Evolutionary conservation across 2,113 vertebrate species (phyloP).

Genomic region (Sakesphorus luctuosus): DNA sequence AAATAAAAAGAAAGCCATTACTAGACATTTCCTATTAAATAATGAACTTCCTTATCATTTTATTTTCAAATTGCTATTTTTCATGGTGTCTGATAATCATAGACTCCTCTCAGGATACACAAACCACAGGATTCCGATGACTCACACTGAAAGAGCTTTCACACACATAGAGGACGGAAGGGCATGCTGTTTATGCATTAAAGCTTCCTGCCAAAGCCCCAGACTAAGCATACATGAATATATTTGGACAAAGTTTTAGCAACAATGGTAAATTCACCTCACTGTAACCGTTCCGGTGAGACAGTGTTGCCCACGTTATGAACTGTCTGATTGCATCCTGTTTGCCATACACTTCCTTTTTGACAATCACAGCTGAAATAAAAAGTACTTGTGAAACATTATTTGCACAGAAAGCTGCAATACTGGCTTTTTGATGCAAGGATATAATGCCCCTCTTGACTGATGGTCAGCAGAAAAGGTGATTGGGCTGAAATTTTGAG

Average conservation of each 20-base stretch:
- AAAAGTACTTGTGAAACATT: conserved; percentile 27
- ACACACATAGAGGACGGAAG: conserved; percentile 78
- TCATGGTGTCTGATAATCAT: conserved; percentile 66
- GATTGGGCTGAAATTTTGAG: background rate
- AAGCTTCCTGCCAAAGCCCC: conserved; percentile 80
- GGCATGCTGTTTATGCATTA: conserved; percentile 75
- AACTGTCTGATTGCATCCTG: conserved; percentile 69
- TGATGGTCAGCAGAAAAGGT: background rate
- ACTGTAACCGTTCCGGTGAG: conserved; percentile 60
- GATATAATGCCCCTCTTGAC: background rate
- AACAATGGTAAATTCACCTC: conserved; percentile 69
- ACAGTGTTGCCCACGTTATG: conserved; percentile 50
- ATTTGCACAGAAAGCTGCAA: background rate
- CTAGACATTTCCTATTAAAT: conserved; percentile 51
- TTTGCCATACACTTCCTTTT: conserved; percentile 46
- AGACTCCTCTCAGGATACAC: conserved; percentile 78
- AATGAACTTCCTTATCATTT: conserved; percentile 58
- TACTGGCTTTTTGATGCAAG: background rate
- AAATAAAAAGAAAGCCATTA: background rate
- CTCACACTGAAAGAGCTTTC: conserved; percentile 76
- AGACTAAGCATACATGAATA: conserved; percentile 70
- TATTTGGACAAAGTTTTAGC: conserved; percentile 63
- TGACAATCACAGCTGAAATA: conserved; percentile 15
- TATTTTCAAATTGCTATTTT: conserved; percentile 33
- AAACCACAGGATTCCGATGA: conserved; percentile 85